Conservation (phyloP, 2,113 vertebrate species). For the Etheostoma spectabile region DNA sequence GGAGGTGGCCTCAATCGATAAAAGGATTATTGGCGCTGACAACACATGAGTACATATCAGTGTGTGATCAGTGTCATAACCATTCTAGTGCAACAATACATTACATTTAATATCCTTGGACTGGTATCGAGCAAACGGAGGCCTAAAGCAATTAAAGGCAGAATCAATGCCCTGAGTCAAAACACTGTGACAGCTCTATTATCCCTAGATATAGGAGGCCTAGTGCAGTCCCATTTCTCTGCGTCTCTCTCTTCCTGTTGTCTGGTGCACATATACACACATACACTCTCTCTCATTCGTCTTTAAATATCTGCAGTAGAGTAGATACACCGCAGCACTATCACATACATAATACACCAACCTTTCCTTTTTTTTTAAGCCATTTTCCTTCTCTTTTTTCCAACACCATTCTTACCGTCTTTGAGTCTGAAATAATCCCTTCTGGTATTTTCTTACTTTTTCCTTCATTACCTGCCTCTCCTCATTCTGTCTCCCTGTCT, state of each 20-base stretch:
- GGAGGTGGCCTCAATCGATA: constrained; percentile 67
- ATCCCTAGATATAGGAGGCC: constrained; percentile 73
- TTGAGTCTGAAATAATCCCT: constrained; percentile 46
- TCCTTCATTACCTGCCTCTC: constrained; percentile 41
- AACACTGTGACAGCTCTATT: constrained; percentile 83
- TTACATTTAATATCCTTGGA: constrained; percentile 75
- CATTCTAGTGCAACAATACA: constrained; percentile 74
- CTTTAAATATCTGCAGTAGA: constrained; percentile 52
- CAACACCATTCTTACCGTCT: constrained; percentile 8
- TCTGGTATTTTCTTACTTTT: constrained; percentile 37
- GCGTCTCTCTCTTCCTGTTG: constrained; percentile 19
- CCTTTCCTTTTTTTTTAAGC: constrained; percentile 42
- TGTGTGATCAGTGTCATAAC: constrained; percentile 80
- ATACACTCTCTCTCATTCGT: constrained; percentile 30
- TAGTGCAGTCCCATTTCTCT: constrained; percentile 47
- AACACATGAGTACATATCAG: constrained; percentile 78
- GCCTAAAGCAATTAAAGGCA: constrained; percentile 80
- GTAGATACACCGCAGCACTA: constrained; percentile 31
- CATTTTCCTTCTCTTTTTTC: constrained; percentile 5
- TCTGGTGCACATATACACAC: constrained; percentile 5
- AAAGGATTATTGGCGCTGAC: constrained; percentile 75
- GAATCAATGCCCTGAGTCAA: constrained; percentile 82
- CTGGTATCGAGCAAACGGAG: constrained; percentile 62
- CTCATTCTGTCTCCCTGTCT: constrained; percentile 37
- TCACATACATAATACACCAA: constrained; percentile 32